Base-by-base conservation (phyloP, 2,797 vertebrate species). In the Notolepis coatsorum region DNA sequence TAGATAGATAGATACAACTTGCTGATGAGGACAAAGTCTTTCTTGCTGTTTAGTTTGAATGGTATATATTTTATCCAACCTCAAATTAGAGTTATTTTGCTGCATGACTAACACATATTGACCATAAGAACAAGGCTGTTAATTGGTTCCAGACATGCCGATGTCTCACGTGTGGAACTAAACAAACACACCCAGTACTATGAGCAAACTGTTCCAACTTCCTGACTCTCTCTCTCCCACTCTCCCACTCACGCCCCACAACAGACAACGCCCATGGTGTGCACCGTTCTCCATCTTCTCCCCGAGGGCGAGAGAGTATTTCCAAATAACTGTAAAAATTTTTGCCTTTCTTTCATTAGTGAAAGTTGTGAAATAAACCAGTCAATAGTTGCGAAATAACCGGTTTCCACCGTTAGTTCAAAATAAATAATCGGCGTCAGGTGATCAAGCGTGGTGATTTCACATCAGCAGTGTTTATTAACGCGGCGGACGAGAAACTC, bases 181-280 rank as follows among this genome's bases (percentile, higher is more conserved):
- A 87, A 88, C 50, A 87, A 83, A 87, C 89, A 85, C 85, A 89
- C 87, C 86, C 86, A n/a, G 58, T 79, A 37, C 48, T 70, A 58
- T 70, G 78, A 89, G 77, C 68, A 65, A 84, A 47, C 52, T 68
- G 35, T 79, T 85, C 86, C 71, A 78, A 46, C 81, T 84, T 87
- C 75, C 76, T 78, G 71, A 80, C 68, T 80, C 65, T 83, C 61
- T 86, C 28, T 35, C 35, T 24, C 5, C 10, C 56, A 7, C 68
- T 80, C 71, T 20, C 23, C 49, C 39, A 75, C 54, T 75, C 76
- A 87, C 82, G 79, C 82, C n/a, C 73, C 85, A 80, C 68, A 53
- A 38, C 35, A 65, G 89, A 70, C 86, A 84, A 92, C 88, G 67
- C 88, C 90, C 79, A 68, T 77, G n/a, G n/a, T n/a, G 72, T 71